Conservation (phyloP, 64 coral and sea anemone genomes). For the Astreopora myriophthalma region DNA sequence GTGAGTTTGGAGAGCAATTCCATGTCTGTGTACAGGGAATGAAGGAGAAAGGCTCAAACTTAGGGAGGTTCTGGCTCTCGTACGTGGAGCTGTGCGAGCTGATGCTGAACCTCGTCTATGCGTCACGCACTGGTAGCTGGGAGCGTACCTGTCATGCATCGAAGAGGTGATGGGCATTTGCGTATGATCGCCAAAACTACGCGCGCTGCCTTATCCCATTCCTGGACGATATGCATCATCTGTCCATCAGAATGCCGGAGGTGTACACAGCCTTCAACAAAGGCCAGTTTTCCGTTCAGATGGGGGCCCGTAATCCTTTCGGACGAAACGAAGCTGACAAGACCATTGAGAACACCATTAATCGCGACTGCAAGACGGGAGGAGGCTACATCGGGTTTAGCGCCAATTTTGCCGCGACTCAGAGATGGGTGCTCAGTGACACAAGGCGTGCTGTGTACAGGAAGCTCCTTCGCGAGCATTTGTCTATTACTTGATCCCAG, state of each 20-base stretch:
- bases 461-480: slow-evolving; percentile 31
- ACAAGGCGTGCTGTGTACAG: slow-evolving; percentile 10
- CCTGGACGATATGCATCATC: slow-evolving; percentile 37
- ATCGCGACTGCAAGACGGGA: background rate
- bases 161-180: slow-evolving; percentile 53
- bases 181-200: slow-evolving; percentile 43
- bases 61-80: background rate
- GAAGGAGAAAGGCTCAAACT: no score
- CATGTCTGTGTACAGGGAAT: background rate
- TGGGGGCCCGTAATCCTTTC: slow-evolving; percentile 1
- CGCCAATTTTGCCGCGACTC: slow-evolving; percentile 32
- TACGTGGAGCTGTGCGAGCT: slow-evolving; percentile 53
- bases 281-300: slow-evolving; percentile 33
- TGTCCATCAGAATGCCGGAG: slow-evolving; percentile 6
- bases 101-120: no score
- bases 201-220: slow-evolving; percentile 40
- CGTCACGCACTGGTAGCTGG: slow-evolving; percentile 39
- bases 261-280: slow-evolving; percentile 34
- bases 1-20: background rate
- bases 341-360: no score
- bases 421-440: background rate
- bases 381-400: slow-evolving; percentile 6
- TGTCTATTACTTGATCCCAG: background rate
- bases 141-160: slow-evolving; percentile 51
- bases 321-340: slow-evolving; percentile 18